A percentile compares a stretch with the other conserved stretches of the same genome.
phyloP scores from a whole-genome alignment of 2,797 vertebrate genomes.

The Brotula barbata region DNA sequence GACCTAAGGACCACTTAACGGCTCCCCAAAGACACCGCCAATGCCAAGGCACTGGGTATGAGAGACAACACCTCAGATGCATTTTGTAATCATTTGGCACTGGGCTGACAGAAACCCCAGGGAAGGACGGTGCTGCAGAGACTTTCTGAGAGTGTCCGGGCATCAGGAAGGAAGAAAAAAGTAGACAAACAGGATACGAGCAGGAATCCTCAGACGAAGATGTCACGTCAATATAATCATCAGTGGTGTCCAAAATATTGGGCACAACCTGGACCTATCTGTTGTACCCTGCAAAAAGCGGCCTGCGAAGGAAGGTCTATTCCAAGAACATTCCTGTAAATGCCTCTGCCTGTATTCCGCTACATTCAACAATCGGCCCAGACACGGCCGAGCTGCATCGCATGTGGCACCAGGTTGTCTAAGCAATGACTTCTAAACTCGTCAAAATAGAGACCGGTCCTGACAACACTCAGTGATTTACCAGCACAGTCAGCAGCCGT shows the following conservation, averaged over 20 bases:
- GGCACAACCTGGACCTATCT: too few relatives aligned
- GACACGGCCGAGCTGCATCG: constrained; percentile 13
- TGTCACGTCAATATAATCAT: too few relatives aligned
- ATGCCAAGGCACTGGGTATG: constrained; percentile 2
- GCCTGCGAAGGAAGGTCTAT: too few relatives aligned
- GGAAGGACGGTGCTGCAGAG: background rate
- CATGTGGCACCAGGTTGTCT: constrained; percentile 45
- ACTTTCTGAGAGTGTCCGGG: background rate
- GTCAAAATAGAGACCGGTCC: constrained; percentile 16
- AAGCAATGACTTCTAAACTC: constrained; percentile 18
- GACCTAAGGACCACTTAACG: background rate
- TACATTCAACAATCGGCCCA: background rate
- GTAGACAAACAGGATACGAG: background rate
- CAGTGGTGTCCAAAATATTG: too few relatives aligned
- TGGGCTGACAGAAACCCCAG: background rate
- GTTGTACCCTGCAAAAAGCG: too few relatives aligned
- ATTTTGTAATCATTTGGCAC: constrained; percentile 21
- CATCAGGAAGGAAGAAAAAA: background rate
- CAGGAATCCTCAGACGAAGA: too few relatives aligned
- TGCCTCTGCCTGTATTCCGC: background rate
- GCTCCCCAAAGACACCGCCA: constrained; percentile 20
- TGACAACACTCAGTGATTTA: constrained; percentile 36
- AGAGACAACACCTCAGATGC: constrained; percentile 30
- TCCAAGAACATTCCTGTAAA: background rate
- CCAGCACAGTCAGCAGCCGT: constrained; percentile 12